Evolutionary conservation across 2,888 invertebrate species (phyloP).

Genomic region (Petrolisthes cinctipes): DNA sequence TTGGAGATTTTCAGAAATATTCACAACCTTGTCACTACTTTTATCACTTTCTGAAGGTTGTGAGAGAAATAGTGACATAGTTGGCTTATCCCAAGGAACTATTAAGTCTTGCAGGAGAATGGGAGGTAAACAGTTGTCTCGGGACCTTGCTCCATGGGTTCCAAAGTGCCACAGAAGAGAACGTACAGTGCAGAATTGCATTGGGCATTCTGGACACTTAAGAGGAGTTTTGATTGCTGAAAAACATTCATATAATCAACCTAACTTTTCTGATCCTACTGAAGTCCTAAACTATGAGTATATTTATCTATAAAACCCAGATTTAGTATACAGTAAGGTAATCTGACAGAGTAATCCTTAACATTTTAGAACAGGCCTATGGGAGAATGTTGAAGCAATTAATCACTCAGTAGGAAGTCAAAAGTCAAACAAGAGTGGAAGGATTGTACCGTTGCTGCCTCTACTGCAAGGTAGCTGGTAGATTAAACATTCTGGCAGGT

Average conservation of each 20-base stretch:
- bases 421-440: no score
- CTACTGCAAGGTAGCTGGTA: no score
- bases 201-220: conserved; percentile 64
- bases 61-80: conserved; percentile 41
- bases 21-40: conserved; percentile 28
- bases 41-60: conserved; percentile 34
- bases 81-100: conserved; percentile 59
- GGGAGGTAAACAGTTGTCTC: conserved; percentile 34
- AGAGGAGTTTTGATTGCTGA: conserved; percentile 64
- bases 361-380: no score
- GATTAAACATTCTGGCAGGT: no score
- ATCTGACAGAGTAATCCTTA: no score
- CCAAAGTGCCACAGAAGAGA: conserved; percentile 65
- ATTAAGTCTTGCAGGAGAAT: conserved; percentile 57
- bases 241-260: conserved; percentile 12
- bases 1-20: conserved; percentile 13
- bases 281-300: no score
- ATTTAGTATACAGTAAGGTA: no score
- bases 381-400: no score
- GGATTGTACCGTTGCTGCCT: no score
- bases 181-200: conserved; percentile 65
- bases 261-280: no score
- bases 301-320: no score
- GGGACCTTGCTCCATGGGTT: conserved; percentile 47
- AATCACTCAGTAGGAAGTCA: no score